Conservation (phyloP, 2,113 vertebrate species). For the Sceloporus undulatus region DNA sequence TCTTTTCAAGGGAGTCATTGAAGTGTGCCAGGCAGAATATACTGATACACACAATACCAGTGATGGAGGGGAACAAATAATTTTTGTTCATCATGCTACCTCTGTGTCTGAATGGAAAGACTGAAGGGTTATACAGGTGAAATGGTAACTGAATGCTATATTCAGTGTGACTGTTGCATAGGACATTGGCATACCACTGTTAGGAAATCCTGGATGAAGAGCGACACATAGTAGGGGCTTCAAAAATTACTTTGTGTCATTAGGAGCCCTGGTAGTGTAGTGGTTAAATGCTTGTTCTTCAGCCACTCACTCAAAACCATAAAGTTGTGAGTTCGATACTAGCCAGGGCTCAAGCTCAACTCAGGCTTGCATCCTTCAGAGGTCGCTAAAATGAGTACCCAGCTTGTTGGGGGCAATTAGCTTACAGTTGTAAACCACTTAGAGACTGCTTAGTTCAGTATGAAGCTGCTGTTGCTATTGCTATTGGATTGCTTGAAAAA, state of each 20-base stretch:
- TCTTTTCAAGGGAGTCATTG: background rate
- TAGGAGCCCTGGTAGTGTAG: no score
- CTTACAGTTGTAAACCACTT: no score
- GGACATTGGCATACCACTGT: background rate
- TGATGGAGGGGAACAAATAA: background rate
- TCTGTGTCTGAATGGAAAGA: background rate
- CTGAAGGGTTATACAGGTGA: background rate
- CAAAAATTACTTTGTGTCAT: background rate
- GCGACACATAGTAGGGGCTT: background rate
- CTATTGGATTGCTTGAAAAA: background rate
- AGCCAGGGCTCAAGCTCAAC: no score
- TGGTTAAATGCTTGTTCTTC: no score
- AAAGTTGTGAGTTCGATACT: no score
- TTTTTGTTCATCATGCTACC: background rate
- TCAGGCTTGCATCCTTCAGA: no score
- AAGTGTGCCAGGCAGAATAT: background rate
- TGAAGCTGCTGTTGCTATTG: no score
- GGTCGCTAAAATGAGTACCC: no score
- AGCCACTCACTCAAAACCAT: no score
- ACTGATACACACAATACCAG: background rate
- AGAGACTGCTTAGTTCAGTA: no score
- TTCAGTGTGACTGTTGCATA: background rate
- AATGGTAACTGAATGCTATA: background rate
- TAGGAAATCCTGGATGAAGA: background rate
- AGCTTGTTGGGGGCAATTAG: no score